Base-by-base conservation (phyloP, 2,888 invertebrate genomes). In the Ormyrus rosae region DNA sequence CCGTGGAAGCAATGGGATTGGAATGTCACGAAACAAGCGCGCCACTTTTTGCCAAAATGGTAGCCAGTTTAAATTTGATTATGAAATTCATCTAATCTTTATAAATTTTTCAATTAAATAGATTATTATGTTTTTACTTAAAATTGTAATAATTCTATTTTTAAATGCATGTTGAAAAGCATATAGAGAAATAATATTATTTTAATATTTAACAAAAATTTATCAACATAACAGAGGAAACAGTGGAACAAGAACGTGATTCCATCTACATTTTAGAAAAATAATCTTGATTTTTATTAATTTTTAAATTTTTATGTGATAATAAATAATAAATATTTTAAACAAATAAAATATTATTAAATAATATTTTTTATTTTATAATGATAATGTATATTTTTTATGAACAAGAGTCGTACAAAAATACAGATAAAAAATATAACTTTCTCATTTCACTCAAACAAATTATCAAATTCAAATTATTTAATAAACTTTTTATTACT, bases 1-100 rank as follows among this genome's bases (percentile, higher is more conserved):
- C 84, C 72, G 72, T 69, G 60, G 64, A n/a, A 53, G 80, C 48
- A 81, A 69, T 68, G 60, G 64, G 60, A 60, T 65, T 46, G 55
- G 72, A 51, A 70, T 13, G 68, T 51, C 65, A 73, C 53, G 60
- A 55, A 72, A 46, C 11, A 45, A 64, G 46, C 63, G 80, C 80
- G 76, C 80, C 63, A 72, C 50, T 80, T 80, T 34, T 71, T 63
- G 11, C n/a, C 64, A 74, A 78, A 6, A 80, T 78, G 82, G 77
- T 71, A 7, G 67, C 65, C 58, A 19, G 65, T 80, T 77, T 48
- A 11, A 80, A 80, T 56, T 9, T n/a, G n/a, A 6, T 4, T 34
- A 34, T n/a, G 51, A 70, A 10, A 50, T 56, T 50, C 58, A 61
- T 6, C 13, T 11, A 45, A 46, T 34, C 6, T 45, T 72, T 53